Base-by-base conservation (phyloP, 2,113 vertebrate genomes). In the Stictonetta naevosa region DNA sequence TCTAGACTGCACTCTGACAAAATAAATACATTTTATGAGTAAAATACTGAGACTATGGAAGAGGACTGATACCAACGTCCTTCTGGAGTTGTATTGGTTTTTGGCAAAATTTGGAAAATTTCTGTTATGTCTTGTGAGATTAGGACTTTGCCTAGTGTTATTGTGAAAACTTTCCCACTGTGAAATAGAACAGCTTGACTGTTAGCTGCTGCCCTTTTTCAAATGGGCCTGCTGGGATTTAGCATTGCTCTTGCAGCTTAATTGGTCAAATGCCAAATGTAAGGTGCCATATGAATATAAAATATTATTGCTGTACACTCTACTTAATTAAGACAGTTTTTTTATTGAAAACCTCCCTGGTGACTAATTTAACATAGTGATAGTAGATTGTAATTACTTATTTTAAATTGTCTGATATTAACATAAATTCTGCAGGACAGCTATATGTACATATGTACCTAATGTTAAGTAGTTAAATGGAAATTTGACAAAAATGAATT, bases 261-360 rank as follows among this genome's bases (percentile, higher is more conserved):
- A 95, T 93, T 92, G 92, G 86, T 74, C 79, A 94, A 95, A 91
- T 0, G 2, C 67, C 88, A 93, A 90, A 84, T 68, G 34, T 77
- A 92, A 95, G 82, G 60, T 90, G 69, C 53, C 62, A 13, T 63
- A 78, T 86, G 87, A 93, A 85, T 50, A 12, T 93, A 90, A 97
- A 97, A 96, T 95, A 94, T 91, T 92, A 76, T 79, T 90, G 64
- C 66, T 85, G 42, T 68, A 80, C 79, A 78, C n/a, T 87, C 34
- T 44, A 36, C 50, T 94, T 96, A 96, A 96, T 93, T 93, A 28
- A 68, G 67, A 83, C 25, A 92, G 38, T 5, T 62, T 62, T 25
- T 95, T 96, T 78, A 73, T 64, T 86, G 14, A 93, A 73, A 84
- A 82, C 17, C 26, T 94, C 66, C 38, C 52, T 69, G 59, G 44